phyloP scores from a whole-genome alignment of 2,113 vertebrate species.

The Chunga burmeisteri region DNA sequence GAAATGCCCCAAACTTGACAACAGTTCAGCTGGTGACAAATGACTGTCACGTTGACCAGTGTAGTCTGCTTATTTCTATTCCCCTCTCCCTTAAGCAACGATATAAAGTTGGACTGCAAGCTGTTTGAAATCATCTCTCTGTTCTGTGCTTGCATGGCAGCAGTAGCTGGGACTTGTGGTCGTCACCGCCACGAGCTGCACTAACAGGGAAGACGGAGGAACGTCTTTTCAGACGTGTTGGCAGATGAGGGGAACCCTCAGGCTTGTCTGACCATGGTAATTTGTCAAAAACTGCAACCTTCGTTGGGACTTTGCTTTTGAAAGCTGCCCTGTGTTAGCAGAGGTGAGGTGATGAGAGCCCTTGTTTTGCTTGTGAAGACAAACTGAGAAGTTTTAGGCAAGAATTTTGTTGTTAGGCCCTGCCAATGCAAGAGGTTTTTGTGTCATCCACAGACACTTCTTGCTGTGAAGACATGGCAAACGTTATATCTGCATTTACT shows the following conservation, averaged over 20 bases:
- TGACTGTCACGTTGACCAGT: not conserved
- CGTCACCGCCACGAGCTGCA: accelerated
- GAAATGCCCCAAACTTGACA: not conserved
- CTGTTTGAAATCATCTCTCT: not conserved
- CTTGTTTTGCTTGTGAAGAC: not conserved
- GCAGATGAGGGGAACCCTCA: not conserved
- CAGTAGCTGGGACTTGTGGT: accelerated
- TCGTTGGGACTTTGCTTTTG: not conserved
- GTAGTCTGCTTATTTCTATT: not conserved
- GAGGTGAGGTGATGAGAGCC: not conserved
- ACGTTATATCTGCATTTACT: not conserved
- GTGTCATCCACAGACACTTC: not conserved
- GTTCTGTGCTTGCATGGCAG: not conserved
- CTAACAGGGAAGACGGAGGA: not conserved
- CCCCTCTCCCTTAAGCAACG: not conserved
- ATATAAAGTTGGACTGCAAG: not conserved
- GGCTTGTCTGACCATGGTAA: not conserved
- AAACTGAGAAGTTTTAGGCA: not conserved
- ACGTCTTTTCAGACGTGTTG: accelerated
- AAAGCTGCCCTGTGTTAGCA: not conserved
- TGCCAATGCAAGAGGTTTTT: not conserved
- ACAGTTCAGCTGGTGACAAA: not conserved
- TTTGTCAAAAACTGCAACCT: not conserved
- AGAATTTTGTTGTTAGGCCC: not conserved
- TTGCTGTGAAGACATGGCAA: not conserved